Conservation (phyloP, 2,113 vertebrate genomes). For the Propithecus coquereli region DNA sequence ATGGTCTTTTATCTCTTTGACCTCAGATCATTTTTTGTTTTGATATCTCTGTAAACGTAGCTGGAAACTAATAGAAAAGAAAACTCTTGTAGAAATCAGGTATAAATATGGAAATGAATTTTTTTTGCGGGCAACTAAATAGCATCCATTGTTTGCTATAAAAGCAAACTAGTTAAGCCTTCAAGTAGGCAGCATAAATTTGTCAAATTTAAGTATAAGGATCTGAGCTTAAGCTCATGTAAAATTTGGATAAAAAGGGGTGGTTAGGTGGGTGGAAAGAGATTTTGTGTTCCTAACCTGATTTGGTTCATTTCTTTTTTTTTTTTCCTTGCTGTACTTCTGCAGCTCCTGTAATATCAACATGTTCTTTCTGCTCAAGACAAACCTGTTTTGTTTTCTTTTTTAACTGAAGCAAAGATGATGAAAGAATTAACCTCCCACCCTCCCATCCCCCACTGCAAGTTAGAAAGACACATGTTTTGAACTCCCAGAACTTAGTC, state of each 20-base stretch:
- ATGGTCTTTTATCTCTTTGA: background rate
- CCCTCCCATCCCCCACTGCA: slow-evolving; percentile 13
- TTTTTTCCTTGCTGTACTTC: background rate
- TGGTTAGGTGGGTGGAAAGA: slow-evolving; percentile 52
- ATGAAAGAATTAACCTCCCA: slow-evolving; percentile 54
- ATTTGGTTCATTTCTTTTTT: background rate
- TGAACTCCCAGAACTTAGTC: slow-evolving; percentile 71
- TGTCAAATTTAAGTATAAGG: slow-evolving; percentile 55
- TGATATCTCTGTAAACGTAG: background rate
- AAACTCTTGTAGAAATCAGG: slow-evolving; percentile 29
- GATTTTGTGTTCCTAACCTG: slow-evolving; percentile 44
- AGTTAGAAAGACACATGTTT: slow-evolving; percentile 58
- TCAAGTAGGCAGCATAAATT: slow-evolving; percentile 52
- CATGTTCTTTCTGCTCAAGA: slow-evolving; percentile 41
- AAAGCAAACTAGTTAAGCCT: slow-evolving; percentile 61
- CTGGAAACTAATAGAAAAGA: slow-evolving; percentile 43
- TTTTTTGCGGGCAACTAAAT: slow-evolving; percentile 30
- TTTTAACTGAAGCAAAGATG: background rate
- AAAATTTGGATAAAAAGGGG: slow-evolving; percentile 49
- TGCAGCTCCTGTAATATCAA: background rate
- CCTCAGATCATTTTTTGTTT: background rate
- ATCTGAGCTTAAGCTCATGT: slow-evolving; percentile 23
- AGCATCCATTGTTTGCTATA: slow-evolving; percentile 30
- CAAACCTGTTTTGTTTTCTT: slow-evolving; percentile 48
- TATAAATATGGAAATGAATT: slow-evolving; percentile 32